Conservation (phyloP, 2,113 vertebrate species). For the Pluvialis apricaria region DNA sequence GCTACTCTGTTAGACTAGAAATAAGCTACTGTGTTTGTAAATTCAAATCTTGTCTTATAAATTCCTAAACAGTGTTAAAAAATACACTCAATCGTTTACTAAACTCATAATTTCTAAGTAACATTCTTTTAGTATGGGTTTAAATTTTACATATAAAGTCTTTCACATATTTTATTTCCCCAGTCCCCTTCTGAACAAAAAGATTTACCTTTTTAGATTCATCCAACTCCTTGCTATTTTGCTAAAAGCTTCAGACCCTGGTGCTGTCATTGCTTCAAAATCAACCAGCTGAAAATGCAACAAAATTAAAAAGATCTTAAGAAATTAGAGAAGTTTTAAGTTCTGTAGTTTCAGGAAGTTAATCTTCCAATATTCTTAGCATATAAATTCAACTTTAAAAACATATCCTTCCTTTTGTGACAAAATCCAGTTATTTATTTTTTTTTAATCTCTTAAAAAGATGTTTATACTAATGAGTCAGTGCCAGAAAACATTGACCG, state of each 20-base stretch:
- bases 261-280: constrained; percentile 97
- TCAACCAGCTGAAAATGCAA: constrained; percentile 87
- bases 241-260: constrained; percentile 90
- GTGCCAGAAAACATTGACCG: neutral
- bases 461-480: neutral
- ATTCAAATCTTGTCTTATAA: neutral
- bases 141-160: neutral
- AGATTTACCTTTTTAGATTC: constrained; percentile 88
- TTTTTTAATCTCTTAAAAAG: neutral
- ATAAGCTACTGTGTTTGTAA: neutral
- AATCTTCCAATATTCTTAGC: neutral
- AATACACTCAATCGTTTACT: neutral
- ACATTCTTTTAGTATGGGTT: neutral
- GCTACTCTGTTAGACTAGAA: neutral
- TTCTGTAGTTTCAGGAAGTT: neutral
- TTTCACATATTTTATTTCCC: neutral
- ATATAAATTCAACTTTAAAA: neutral
- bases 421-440: neutral
- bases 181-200: neutral
- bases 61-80: neutral
- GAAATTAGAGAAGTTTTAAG: neutral
- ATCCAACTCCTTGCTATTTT: constrained; percentile 93
- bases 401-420: neutral
- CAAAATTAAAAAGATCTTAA: neutral
- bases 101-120: neutral